Percentiles rank a stretch among this genome's conserved stretches.
Conservation (phyloP, 2,888 invertebrate species). For the Capitulum mitella region DNA sequence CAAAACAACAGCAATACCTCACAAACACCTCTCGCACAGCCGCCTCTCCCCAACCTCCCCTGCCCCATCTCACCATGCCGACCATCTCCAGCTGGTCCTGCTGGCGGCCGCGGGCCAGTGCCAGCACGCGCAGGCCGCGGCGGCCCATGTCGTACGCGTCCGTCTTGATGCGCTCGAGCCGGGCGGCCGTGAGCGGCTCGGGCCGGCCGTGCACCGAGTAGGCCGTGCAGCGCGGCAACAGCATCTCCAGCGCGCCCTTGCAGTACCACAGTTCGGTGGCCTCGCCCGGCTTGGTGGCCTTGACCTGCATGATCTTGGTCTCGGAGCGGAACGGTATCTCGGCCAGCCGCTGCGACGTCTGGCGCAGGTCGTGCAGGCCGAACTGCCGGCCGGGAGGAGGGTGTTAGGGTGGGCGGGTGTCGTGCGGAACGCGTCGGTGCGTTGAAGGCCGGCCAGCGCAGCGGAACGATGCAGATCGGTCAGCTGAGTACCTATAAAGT, state of each 20-base stretch:
- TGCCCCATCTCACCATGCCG: conserved; percentile 10
- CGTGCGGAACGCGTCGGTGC: conserved; percentile 8
- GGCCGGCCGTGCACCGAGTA: conserved; percentile 67
- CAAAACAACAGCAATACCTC: too few species aligned
- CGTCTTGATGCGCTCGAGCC: conserved; percentile 51
- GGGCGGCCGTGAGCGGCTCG: conserved; percentile 63
- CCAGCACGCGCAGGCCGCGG: conserved; percentile 36
- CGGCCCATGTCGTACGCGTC: conserved; percentile 46
- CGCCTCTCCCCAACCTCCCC: too few species aligned
- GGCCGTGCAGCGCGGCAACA: conserved; percentile 76
- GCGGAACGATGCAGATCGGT: too few species aligned
- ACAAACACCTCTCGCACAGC: too few species aligned
- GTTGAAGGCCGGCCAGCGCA: too few species aligned
- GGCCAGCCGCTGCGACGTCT: conserved; percentile 74
- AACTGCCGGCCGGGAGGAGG: conserved; percentile 47
- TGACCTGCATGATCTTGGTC: conserved; percentile 97
- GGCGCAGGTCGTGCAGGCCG: conserved; percentile 70
- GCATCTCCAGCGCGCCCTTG: conserved; percentile 89
- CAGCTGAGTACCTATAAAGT: too few species aligned
- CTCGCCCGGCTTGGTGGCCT: conserved; percentile 50
- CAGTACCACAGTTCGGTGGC: conserved; percentile 68
- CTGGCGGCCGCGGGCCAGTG: conserved; percentile 22
- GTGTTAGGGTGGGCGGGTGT: too few species aligned
- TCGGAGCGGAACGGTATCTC: conserved; percentile 97
- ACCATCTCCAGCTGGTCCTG: conserved; percentile 16